Percentiles rank a stretch among this genome's conserved stretches.
phyloP scores from a whole-genome alignment of 2,797 vertebrate genomes.

The Myotis findleyi region DNA sequence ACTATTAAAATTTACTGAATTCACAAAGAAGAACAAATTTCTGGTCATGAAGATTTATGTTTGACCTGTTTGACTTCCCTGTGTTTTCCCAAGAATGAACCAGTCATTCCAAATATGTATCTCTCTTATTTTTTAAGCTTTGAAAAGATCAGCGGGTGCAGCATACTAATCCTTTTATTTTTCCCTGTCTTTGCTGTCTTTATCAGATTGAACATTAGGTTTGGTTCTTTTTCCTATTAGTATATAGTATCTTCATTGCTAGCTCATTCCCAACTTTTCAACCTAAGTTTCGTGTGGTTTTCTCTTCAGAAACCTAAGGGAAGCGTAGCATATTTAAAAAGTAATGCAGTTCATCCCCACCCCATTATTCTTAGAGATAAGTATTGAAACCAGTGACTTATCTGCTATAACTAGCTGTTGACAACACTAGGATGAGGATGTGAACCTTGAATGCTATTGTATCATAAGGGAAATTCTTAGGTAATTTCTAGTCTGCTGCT shows the following conservation, averaged over 20 bases:
- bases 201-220: background rate
- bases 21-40: background rate
- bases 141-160: constrained; percentile 21
- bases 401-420: background rate
- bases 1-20: constrained; percentile 35
- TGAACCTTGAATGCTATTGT: background rate
- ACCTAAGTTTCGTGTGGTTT: background rate
- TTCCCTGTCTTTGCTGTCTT: background rate
- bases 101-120: background rate
- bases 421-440: background rate
- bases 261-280: background rate
- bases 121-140: constrained; percentile 52
- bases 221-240: background rate
- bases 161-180: background rate
- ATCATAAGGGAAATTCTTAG: constrained; percentile 33
- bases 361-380: constrained; percentile 32
- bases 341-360: background rate
- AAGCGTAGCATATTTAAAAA: constrained; percentile 5
- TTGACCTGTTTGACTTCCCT: constrained; percentile 37
- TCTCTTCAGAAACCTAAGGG: constrained; percentile 31
- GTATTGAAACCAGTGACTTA: constrained; percentile 39
- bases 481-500: constrained; percentile 27
- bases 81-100: background rate
- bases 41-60: background rate
- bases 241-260: background rate